A percentile compares a stretch with the other conserved stretches of the same genome.
These are phyloP conservation scores for Alentia gelatinosa DNA, from an alignment of 2,888 invertebrate genomes.

Conservation along the genomic window DNA sequence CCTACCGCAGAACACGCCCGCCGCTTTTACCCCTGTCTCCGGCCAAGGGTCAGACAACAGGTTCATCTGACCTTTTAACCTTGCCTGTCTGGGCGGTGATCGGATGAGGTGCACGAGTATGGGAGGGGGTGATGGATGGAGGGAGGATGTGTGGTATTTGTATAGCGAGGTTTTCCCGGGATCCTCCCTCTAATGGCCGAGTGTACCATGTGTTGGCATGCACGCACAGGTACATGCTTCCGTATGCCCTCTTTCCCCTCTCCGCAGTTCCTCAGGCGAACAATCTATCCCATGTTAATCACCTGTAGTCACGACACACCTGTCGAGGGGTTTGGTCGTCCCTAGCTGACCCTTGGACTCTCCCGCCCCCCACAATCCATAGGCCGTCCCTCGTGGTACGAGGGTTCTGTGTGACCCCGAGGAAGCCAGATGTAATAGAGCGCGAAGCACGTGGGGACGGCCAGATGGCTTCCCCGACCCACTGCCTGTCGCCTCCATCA, in stretches of 20 bases:
- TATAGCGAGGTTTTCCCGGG: too few relatives aligned
- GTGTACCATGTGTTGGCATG: too few relatives aligned
- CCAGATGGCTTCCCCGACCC: background rate
- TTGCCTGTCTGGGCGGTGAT: background rate
- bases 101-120: background rate
- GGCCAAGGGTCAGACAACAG: background rate
- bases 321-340: background rate
- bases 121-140: background rate
- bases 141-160: too few relatives aligned
- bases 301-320: background rate
- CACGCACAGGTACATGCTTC: background rate
- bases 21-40: background rate
- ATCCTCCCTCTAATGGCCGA: too few relatives aligned
- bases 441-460: background rate
- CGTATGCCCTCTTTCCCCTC: background rate
- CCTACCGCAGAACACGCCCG: background rate
- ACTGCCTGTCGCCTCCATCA: background rate
- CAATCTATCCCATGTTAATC: background rate
- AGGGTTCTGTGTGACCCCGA: background rate
- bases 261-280: background rate
- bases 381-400: background rate
- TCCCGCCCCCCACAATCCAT: background rate
- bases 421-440: background rate
- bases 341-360: background rate
- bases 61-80: constrained; percentile 9